These are phyloP conservation scores for Brachionichthys hirsutus DNA, from an alignment of 2,113 vertebrate species.

Conservation along the genomic window DNA sequence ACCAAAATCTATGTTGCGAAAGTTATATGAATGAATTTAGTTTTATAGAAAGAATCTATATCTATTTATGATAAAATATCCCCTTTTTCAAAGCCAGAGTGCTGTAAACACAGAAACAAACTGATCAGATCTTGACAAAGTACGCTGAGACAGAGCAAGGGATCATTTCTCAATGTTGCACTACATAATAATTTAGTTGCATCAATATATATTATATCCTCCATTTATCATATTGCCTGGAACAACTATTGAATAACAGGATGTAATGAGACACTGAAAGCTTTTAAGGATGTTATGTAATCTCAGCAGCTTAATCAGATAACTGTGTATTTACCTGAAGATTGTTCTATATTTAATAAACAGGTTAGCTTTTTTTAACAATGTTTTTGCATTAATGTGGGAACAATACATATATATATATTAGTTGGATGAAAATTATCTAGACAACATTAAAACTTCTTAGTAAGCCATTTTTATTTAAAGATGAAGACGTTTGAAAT, in stretches of 20 bases:
- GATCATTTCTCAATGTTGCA: constrained; percentile 48
- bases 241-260: constrained; percentile 32
- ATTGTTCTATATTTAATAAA: constrained; percentile 70
- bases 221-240: constrained; percentile 46
- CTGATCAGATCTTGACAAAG: background rate
- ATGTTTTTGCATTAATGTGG: constrained; percentile 37
- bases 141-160: constrained; percentile 10
- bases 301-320: constrained; percentile 53
- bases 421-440: constrained; percentile 45
- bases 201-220: constrained; percentile 40
- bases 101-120: constrained; percentile 9
- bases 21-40: constrained; percentile 48
- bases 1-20: constrained; percentile 8
- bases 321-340: constrained; percentile 54
- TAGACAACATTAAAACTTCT: constrained; percentile 24
- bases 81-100: constrained; percentile 4
- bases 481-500: constrained; percentile 10
- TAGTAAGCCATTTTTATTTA: constrained; percentile 8
- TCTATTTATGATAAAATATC: constrained; percentile 28
- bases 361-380: constrained; percentile 57
- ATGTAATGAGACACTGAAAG: constrained; percentile 43
- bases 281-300: constrained; percentile 60
- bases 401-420: constrained; percentile 24
- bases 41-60: constrained; percentile 39
- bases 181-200: constrained; percentile 34